A percentile compares a stretch with the other conserved stretches of the same genome.
These are phyloP conservation scores for Lucilia sericata DNA, from an alignment of 1,140 invertebrate genomes.

Conservation along the genomic window DNA sequence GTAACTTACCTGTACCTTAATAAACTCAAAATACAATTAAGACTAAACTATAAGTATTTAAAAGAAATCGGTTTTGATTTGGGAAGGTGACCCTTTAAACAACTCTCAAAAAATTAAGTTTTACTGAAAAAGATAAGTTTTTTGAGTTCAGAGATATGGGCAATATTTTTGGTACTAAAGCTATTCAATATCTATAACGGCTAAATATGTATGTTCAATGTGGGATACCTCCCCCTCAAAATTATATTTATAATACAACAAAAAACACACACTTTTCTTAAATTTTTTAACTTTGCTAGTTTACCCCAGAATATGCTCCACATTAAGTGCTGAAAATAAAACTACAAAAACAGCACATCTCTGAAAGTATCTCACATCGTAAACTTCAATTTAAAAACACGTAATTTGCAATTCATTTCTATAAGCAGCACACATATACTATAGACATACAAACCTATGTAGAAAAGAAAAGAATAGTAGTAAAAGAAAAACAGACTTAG, in stretches of 20 bases:
- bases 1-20: background rate
- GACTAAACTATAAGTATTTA: conserved; percentile 8
- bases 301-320: conserved; percentile 23
- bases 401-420: conserved; percentile 46
- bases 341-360: conserved; percentile 22
- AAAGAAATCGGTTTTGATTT: background rate
- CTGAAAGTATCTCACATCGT: conserved; percentile 46
- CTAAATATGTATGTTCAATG: too few species aligned
- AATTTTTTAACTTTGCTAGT: background rate
- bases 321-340: conserved; percentile 34
- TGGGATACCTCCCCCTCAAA: background rate
- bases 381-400: conserved; percentile 46
- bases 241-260: background rate
- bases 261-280: background rate
- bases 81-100: background rate
- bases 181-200: too few species aligned
- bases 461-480: background rate
- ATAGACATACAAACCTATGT: background rate
- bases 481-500: background rate
- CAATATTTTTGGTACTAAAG: too few species aligned
- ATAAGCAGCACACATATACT: conserved; percentile 3
- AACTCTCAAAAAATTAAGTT: too few species aligned
- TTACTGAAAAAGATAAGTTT: too few species aligned
- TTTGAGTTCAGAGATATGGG: too few species aligned
- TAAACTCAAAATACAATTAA: conserved; percentile 1